Evolutionary conservation across 2,888 invertebrate species (phyloP).

Genomic region (Entomobrya multifasciata): DNA sequence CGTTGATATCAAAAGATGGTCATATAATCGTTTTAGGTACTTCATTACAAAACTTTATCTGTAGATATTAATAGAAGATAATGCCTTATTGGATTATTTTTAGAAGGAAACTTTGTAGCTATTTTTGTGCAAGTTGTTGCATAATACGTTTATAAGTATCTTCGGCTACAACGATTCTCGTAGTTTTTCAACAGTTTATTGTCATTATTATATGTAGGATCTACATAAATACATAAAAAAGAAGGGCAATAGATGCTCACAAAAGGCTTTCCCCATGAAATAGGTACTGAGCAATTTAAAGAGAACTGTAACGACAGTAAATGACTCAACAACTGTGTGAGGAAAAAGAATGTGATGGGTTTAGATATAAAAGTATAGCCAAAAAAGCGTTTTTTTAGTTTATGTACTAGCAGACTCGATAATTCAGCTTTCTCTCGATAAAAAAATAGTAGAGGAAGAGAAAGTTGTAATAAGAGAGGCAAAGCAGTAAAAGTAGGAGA

Average conservation of each 20-base stretch:
- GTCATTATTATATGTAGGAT: too few relatives aligned
- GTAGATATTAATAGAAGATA: too few relatives aligned
- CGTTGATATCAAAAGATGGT: too few relatives aligned
- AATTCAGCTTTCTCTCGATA: constrained; percentile 16
- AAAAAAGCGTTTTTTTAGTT: not conserved
- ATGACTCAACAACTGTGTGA: constrained; percentile 36
- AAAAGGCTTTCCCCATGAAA: constrained; percentile 21
- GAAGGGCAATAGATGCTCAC: not conserved
- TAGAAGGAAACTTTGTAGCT: too few relatives aligned
- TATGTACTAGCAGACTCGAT: not conserved
- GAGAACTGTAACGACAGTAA: constrained; percentile 47
- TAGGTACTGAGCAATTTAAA: constrained; percentile 30
- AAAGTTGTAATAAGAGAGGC: not conserved
- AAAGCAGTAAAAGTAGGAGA: constrained; percentile 36
- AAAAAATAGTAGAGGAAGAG: constrained; percentile 9
- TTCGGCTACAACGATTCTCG: too few relatives aligned
- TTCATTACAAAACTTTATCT: too few relatives aligned
- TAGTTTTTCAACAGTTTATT: too few relatives aligned
- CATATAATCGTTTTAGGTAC: too few relatives aligned
- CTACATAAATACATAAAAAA: too few relatives aligned
- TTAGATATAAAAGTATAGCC: not conserved
- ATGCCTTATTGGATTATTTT: too few relatives aligned
- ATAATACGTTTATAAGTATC: too few relatives aligned
- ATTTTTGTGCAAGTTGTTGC: too few relatives aligned
- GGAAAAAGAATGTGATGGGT: not conserved